phyloP scores from a whole-genome alignment of 2,113 vertebrate genomes.

The Rhipidura dahli region DNA sequence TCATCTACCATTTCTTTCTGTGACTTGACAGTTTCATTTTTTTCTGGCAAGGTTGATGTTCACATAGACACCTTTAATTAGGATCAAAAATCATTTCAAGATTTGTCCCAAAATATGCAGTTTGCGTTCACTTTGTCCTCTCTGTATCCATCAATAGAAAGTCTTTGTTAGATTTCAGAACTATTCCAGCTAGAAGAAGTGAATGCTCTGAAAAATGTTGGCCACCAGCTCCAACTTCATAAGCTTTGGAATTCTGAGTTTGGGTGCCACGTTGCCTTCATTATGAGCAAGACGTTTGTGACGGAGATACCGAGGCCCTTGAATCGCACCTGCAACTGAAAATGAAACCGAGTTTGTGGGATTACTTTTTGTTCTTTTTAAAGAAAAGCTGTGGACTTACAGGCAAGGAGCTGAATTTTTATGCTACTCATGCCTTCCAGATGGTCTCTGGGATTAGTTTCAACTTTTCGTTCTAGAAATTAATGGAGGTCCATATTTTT shows the following conservation, averaged over 20 bases:
- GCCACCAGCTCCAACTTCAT: background rate
- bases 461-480: conserved; percentile 20
- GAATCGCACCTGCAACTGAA: background rate
- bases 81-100: background rate
- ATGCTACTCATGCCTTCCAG: conserved; percentile 4
- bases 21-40: conserved; percentile 26
- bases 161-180: background rate
- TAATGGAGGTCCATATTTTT: conserved; percentile 40
- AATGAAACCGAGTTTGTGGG: background rate
- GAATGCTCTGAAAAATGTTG: background rate
- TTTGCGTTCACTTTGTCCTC: background rate
- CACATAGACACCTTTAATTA: conserved; percentile 31
- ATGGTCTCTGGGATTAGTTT: conserved; percentile 33
- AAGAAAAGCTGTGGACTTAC: background rate
- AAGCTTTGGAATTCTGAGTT: background rate
- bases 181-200: background rate
- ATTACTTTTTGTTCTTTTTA: background rate
- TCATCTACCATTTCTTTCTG: background rate
- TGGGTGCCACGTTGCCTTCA: accelerated
- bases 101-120: background rate
- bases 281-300: background rate
- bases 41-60: background rate
- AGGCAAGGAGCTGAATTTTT: conserved; percentile 6
- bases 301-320: background rate
- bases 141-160: background rate